Evolutionary conservation across 2,888 invertebrate species (phyloP).

Genomic region (Brachyptera risi): DNA sequence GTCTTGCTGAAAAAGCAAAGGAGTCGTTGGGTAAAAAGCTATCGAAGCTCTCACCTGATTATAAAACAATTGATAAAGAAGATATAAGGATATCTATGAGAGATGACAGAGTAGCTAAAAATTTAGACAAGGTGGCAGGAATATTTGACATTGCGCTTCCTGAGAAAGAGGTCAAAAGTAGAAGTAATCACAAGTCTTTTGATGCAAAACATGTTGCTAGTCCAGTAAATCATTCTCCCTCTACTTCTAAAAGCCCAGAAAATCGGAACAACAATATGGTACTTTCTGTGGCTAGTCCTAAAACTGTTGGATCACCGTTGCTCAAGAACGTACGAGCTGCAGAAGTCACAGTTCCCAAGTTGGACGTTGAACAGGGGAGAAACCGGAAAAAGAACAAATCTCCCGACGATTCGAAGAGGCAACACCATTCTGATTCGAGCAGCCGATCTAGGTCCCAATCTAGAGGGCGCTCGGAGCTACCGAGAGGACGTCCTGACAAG

Average conservation of each 20-base stretch:
- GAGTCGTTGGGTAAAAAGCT: conserved; percentile 59
- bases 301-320: too few relatives aligned
- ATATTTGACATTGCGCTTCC: conserved; percentile 30
- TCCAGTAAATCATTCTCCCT: not conserved
- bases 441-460: conserved; percentile 36
- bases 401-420: too few relatives aligned
- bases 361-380: not conserved
- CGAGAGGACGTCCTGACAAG: conserved; percentile 25
- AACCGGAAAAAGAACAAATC: not conserved
- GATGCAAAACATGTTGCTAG: not conserved
- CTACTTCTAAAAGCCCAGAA: conserved; percentile 17
- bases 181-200: not conserved
- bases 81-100: not conserved
- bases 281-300: not conserved
- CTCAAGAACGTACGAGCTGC: too few relatives aligned
- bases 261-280: not conserved
- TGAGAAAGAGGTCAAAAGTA: conserved; percentile 24
- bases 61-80: not conserved
- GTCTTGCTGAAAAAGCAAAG: conserved; percentile 67
- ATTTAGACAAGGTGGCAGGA: not conserved
- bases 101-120: conserved; percentile 5
- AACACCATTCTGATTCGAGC: conserved; percentile 25
- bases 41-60: conserved; percentile 28
- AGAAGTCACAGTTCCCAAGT: not conserved
- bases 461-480: too few relatives aligned